Percentiles rank a stretch among this genome's conserved stretches.
Conservation (phyloP, 2,888 invertebrate genomes). For the Eristalinus sepulchralis region DNA sequence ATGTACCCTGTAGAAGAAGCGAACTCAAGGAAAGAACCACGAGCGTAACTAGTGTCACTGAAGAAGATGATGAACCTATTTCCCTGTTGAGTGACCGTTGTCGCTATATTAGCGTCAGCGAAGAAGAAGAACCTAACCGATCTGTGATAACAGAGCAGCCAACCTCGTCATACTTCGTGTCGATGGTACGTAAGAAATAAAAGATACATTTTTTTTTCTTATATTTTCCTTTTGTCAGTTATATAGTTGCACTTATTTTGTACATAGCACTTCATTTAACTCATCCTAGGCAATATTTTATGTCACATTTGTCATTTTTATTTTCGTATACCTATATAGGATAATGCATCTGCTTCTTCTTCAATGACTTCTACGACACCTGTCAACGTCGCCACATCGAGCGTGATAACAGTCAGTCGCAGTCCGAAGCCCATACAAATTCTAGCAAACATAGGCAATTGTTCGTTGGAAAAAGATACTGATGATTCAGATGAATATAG, state of each 20-base stretch:
- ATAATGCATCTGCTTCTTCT: slow-evolving; percentile 57
- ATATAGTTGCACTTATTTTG: slow-evolving; percentile 40
- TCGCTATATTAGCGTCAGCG: slow-evolving; percentile 79
- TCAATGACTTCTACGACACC: slow-evolving; percentile 43
- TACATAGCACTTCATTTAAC: slow-evolving; percentile 19
- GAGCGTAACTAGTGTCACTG: slow-evolving; percentile 77
- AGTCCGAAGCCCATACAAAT: slow-evolving; percentile 60
- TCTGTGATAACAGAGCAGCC: slow-evolving; percentile 81
- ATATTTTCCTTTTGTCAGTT: slow-evolving; percentile 17
- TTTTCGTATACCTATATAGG: slow-evolving; percentile 54
- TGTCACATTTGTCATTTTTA: slow-evolving; percentile 63
- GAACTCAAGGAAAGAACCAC: slow-evolving; percentile 77
- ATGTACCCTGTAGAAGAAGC: slow-evolving; percentile 53
- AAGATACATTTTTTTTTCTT: slow-evolving; percentile 44
- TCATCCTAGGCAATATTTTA: slow-evolving; percentile 20
- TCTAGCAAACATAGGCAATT: slow-evolving; percentile 66
- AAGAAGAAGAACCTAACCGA: slow-evolving; percentile 78
- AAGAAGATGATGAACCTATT: slow-evolving; percentile 78
- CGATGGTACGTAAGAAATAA: slow-evolving; percentile 60
- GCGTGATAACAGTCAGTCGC: slow-evolving; percentile 39
- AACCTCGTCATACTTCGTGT: slow-evolving; percentile 76
- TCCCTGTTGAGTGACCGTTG: slow-evolving; percentile 77
- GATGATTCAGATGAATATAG: slow-evolving; percentile 81
- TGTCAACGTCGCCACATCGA: slow-evolving; percentile 30
- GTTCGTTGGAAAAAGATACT: slow-evolving; percentile 73